phyloP scores from a whole-genome alignment of 2,113 vertebrate genomes.

The Pygoscelis adeliae region DNA sequence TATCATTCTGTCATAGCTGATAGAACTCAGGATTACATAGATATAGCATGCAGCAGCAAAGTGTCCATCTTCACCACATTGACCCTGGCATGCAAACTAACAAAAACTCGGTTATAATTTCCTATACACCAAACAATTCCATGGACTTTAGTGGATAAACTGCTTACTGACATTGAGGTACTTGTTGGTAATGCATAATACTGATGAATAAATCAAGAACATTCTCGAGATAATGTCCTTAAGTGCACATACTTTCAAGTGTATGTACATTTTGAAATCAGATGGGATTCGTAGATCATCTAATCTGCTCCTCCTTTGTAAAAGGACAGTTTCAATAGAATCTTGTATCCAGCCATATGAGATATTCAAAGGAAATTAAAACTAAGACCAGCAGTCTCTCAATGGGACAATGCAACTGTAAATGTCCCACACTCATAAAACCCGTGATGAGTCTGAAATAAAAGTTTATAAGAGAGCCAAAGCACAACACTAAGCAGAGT shows the following conservation, averaged over 20 bases:
- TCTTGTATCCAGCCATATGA: background rate
- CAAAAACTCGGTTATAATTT: background rate
- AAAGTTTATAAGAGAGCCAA: background rate
- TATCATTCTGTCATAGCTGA: conserved; percentile 54
- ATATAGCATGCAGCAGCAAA: background rate
- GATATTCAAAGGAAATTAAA: background rate
- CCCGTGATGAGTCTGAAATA: background rate
- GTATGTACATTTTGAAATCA: background rate
- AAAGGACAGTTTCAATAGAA: background rate
- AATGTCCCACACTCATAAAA: background rate
- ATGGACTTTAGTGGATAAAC: background rate
- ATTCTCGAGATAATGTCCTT: background rate
- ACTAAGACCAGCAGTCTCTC: background rate
- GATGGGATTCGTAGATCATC: background rate
- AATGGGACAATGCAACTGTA: background rate
- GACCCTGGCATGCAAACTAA: background rate
- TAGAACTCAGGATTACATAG: conserved; percentile 37
- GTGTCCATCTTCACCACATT: background rate
- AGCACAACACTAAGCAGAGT: background rate
- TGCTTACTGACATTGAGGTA: background rate
- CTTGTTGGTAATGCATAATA: background rate
- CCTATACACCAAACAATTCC: background rate
- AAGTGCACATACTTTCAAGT: background rate
- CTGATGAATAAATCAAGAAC: background rate
- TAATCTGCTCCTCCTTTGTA: background rate